Evolutionary conservation across 2,797 vertebrate species (phyloP), one percentile per base, ranked within the genome.

Genomic region (Sorex maritimensis): DNA sequence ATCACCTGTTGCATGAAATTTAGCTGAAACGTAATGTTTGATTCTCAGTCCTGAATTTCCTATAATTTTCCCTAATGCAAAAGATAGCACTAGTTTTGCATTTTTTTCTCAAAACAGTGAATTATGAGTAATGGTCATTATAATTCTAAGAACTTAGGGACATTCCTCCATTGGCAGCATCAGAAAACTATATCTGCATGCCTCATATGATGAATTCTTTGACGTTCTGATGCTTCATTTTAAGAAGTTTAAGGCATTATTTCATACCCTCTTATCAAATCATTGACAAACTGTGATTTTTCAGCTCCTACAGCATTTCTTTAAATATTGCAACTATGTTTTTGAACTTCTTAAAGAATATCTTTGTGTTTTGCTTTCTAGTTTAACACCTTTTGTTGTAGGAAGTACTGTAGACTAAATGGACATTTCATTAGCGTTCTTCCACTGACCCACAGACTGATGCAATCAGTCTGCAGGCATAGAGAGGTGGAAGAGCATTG

Each of bases 221-320:
- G 80, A 74, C 12, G 10, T 69, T 93, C 52, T 86, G 74, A 30
- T 69, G 46, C 85, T 81, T 90, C 61, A 87, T 84, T 92, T 90
- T 30, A 85, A 83, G 81, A 88, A 79, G 15, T 81, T 89, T 71
- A 81, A 34, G 71, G 17, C 28, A 52, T 94, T 91, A 21, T 72
- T 71, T 71, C 71, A 75, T 93, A 7, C 41, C 41, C 7, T 44
- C 7, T 67, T 90, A 55, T 92, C 41, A 41, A 44, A 44, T 44
- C 41, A 26, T 77, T 79, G 80, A 86, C 91, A 94, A 6, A 63
- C 91, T 93, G 72, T 9, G 52, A 86, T 93, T 92, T 95, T 92
- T 89, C 71, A 89, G 81, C 65, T 75, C 38, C 61, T 81, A 19
- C 23, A 49, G 28, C 71, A 81, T 78, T 94, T 75, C 19, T 96